Evolutionary conservation across 1,140 invertebrate genomes (phyloP), one percentile per base, ranked within the genome.

Genomic region (Drosophila quadrilineata): DNA sequence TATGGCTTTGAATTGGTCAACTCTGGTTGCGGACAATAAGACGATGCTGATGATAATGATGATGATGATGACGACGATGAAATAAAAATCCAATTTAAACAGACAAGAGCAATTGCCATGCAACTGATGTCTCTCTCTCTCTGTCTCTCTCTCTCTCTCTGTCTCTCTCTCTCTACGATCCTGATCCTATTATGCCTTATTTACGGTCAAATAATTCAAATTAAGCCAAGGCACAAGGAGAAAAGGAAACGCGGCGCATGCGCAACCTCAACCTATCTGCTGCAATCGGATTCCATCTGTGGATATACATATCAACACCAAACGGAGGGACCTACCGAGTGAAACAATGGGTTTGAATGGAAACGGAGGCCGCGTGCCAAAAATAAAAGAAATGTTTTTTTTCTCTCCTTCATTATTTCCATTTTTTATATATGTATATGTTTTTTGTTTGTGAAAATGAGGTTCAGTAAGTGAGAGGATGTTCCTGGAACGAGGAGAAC

Each of bases 181-280:
- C 46, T 46, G 53, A 60, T 70, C 41, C 73, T 67, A 84, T 85
- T 84, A 75, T 79, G 79, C 74, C 64, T 85, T 84, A 84, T 85
- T 84, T 85, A 84, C 79, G 79, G 71, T 71, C 79, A 79, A 85
- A 84, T 84, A 85, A 84, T 84, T 84, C 79, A 85, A 84, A 84
- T 84, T 75, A 84, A 85, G 75, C 70, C 50, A n/a, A n/a, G n/a
- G n/a, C n/a, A n/a, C n/a, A n/a, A n/a, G n/a, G n/a, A n/a, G n/a
- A n/a, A n/a, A n/a, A n/a, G n/a, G n/a, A n/a, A n/a, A 45, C 45
- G 36, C 52, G 57, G 68, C 68, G 62, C 62, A 65, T 58, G 54
- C 53, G 53, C 60, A 57, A 22, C 14, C 48, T 28, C 26, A 53
- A 9, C 38, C 16, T 43, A 12, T 12, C 10, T 33, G n/a, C 31